phyloP scores from a whole-genome alignment of 2,797 vertebrate genomes.

The Limosa lapponica region DNA sequence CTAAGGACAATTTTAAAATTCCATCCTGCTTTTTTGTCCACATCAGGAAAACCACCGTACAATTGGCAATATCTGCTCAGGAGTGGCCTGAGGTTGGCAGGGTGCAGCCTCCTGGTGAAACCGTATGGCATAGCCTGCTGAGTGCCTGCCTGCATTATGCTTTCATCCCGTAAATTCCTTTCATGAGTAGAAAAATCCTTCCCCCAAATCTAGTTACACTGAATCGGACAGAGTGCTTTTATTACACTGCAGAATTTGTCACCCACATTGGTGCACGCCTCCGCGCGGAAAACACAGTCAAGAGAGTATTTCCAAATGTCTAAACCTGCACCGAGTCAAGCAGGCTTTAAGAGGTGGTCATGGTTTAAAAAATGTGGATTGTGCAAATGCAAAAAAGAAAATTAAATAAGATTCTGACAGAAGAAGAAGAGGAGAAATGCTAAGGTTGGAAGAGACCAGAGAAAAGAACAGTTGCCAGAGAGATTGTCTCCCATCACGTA shows the following conservation, averaged over 20 bases:
- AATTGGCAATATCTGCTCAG: not conserved
- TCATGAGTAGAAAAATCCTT: not conserved
- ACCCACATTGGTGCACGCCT: not conserved
- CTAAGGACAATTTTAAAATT: not conserved
- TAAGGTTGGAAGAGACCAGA: not conserved
- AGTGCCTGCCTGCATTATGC: not conserved
- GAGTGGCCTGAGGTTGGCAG: not conserved
- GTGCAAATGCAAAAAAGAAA: not conserved
- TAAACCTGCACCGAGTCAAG: not conserved
- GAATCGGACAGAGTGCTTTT: not conserved
- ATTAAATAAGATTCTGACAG: not conserved
- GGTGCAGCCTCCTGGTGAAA: not conserved
- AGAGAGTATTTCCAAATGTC: not conserved
- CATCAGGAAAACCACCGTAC: not conserved
- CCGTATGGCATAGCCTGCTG: not conserved
- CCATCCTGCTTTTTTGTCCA: not conserved
- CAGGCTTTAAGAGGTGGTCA: not conserved
- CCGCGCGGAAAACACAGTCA: not conserved
- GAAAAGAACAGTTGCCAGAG: not conserved
- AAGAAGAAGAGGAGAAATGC: not conserved
- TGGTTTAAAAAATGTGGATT: not conserved
- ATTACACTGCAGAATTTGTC: not conserved
- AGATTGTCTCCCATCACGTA: not conserved
- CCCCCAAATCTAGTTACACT: not conserved
- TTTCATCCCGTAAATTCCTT: constrained; percentile 4